Evolutionary conservation across 2,797 vertebrate species (phyloP).

Genomic region (Peromyscus eremicus): DNA sequence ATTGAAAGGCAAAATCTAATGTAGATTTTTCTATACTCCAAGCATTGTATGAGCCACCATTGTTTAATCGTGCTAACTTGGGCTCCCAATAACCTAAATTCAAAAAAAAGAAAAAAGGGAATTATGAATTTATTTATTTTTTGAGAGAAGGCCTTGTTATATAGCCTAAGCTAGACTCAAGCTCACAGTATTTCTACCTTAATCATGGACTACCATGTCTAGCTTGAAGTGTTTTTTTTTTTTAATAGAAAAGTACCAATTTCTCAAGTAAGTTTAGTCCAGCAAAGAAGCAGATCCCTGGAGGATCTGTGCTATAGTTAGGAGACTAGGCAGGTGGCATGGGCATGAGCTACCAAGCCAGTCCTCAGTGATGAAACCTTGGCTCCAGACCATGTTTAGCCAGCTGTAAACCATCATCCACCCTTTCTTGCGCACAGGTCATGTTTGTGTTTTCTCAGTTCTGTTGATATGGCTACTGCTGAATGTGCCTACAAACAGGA

Average conservation of each 20-base stretch:
- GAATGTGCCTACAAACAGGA: neutral
- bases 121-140: neutral
- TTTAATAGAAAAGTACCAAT: neutral
- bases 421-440: neutral
- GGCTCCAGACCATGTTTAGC: slow-evolving; percentile 9
- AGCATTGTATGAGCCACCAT: slow-evolving; percentile 94
- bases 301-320: neutral
- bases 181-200: neutral
- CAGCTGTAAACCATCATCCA: neutral
- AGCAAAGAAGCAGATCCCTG: neutral
- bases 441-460: slow-evolving; percentile 47
- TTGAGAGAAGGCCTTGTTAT: neutral
- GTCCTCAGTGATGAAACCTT: neutral
- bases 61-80: slow-evolving; percentile 93
- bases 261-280: neutral
- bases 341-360: neutral
- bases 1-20: slow-evolving; percentile 31
- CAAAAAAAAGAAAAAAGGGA: slow-evolving; percentile 48
- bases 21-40: slow-evolving; percentile 91
- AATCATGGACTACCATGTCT: neutral
- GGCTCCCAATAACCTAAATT: slow-evolving; percentile 93
- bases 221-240: neutral
- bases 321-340: neutral
- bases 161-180: too few species aligned
- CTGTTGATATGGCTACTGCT: neutral